phyloP scores from a whole-genome alignment of 2,888 invertebrate species.

The Eustalomyia histrio region DNA sequence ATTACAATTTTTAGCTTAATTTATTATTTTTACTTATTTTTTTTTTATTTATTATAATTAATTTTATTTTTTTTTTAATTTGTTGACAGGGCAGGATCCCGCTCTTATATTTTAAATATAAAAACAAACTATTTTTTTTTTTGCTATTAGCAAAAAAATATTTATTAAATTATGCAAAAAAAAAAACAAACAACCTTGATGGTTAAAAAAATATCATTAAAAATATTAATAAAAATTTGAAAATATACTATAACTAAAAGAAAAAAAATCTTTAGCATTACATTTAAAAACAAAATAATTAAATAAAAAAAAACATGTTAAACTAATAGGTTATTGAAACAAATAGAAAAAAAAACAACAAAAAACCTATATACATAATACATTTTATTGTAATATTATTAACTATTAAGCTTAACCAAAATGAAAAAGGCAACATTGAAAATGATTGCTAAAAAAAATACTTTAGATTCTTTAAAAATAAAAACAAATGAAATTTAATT shows the following conservation, averaged over 20 bases:
- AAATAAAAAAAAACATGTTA: constrained; percentile 57
- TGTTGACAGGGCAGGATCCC: constrained; percentile 77
- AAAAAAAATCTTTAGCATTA: constrained; percentile 55
- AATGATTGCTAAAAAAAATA: constrained; percentile 51
- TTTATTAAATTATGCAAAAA: constrained; percentile 64
- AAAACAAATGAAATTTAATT: constrained; percentile 59
- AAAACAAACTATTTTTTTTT: constrained; percentile 48
- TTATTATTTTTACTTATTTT: constrained; percentile 44
- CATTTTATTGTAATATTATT: constrained; percentile 60
- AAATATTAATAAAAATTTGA: constrained; percentile 32
- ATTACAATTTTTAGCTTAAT: constrained; percentile 55
- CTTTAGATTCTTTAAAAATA: constrained; percentile 47
- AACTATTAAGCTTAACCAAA: constrained; percentile 59
- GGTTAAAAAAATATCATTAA: constrained; percentile 67
- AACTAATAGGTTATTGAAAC: constrained; percentile 60
- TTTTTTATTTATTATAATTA: constrained; percentile 52
- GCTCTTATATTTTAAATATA: constrained; percentile 65
- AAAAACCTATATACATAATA: constrained; percentile 47
- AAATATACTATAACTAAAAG: constrained; percentile 43
- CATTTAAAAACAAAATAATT: constrained; percentile 25
- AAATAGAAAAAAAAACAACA: constrained; percentile 10
- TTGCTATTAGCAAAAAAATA: constrained; percentile 59
- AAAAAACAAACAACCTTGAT: constrained; percentile 64
- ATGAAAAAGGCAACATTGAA: constrained; percentile 54
- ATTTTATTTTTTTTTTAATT: constrained; percentile 62